These are phyloP conservation scores for Trematomus loennbergii DNA, from an alignment of 2,113 vertebrate species.

Conservation along the genomic window DNA sequence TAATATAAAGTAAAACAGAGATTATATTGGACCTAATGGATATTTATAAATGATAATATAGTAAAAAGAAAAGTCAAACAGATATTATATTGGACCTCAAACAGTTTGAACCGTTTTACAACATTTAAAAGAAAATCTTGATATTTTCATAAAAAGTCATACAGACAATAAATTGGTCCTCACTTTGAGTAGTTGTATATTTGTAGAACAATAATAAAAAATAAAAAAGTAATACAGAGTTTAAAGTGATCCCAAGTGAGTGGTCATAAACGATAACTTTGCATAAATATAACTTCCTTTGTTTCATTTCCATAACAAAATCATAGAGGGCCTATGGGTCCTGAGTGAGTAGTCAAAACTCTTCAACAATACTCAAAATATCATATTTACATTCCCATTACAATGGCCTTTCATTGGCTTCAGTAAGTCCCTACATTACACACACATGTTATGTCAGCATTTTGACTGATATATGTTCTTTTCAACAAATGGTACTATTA, in stretches of 20 bases:
- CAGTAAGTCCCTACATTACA: no score
- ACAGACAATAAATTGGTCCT: background rate
- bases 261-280: background rate
- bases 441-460: background rate
- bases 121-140: background rate
- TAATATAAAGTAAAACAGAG: background rate
- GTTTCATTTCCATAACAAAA: background rate
- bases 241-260: background rate
- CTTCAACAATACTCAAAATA: no score
- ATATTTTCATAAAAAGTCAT: background rate
- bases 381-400: background rate
- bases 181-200: background rate
- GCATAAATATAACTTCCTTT: background rate
- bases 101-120: background rate
- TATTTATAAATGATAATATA: background rate
- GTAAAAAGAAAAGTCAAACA: background rate
- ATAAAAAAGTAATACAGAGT: no score
- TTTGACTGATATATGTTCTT: background rate
- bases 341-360: background rate
- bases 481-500: no score
- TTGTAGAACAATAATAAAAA: no score
- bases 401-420: no score
- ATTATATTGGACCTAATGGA: background rate
- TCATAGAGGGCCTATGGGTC: background rate
- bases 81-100: background rate